Base-by-base conservation (phyloP, 2,888 invertebrate genomes). In the Eilema depressum region DNA sequence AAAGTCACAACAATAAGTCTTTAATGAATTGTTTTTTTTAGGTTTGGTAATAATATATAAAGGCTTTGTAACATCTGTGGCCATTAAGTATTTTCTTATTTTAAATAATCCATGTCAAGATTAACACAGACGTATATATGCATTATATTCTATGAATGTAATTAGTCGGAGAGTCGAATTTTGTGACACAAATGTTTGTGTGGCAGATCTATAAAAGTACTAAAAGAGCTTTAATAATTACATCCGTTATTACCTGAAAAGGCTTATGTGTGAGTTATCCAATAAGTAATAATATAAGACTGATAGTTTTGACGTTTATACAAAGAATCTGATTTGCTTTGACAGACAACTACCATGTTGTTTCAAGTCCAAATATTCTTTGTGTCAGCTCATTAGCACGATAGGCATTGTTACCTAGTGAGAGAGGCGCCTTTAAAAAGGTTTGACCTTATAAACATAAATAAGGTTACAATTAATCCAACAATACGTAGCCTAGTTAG, bases 401-500 rank as follows among this genome's bases (percentile, higher is more conserved):
- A 30, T n/a, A 63, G 11, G 5, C 26, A 33, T 66, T 20, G 25
- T 37, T 11, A 25, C 37, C 20, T 8, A 26, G 37, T 26, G 4
- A 33, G 10, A 23, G 23, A 25, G 63, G 26, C 33, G 10, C 26
- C 41, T 26, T 41, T 14, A 30, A 59, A 41, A 41, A 74, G 76
- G 10, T 10, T 57, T 56, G 17, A 61, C 69, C 64, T 37, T 77
- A 65, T 28, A 59, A 69, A 56, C 69, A 69, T 70, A 68, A 71
- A 74, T 70, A 74, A 69, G 62, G 47, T 63, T 71, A 77, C 69
- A 75, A 74, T 78, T 75, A 73, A 71, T 62, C 69, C 75, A 72
- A 75, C 68, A 69, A 69, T 73, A 70, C 71, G 68, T 83, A 86
- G 80, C 87, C 89, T 80, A 88, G 83, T 87, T 89, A 85, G 83